Conservation (phyloP, 2,888 invertebrate species). For the Parapristionchus giblindavisi region DNA sequence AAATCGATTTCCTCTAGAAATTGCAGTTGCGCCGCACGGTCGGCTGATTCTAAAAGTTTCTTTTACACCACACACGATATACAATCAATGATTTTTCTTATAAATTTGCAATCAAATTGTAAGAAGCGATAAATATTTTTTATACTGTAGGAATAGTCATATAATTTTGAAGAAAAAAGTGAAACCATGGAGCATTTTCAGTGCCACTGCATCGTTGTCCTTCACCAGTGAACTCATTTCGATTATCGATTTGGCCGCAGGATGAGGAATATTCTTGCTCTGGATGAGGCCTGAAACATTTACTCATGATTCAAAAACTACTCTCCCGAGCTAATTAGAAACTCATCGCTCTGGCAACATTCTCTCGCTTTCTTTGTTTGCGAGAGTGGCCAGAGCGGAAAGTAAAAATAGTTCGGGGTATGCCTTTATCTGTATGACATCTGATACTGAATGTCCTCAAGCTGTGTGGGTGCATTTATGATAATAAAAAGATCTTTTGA, state of each 20-base stretch:
- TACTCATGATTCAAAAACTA: too few species aligned
- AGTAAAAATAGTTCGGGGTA: too few species aligned
- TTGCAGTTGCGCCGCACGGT: neutral
- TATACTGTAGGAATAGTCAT: too few species aligned
- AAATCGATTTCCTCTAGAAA: constrained; percentile 31
- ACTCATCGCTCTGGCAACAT: too few species aligned
- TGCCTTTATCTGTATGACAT: too few species aligned
- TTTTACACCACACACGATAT: neutral
- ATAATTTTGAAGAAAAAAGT: neutral
- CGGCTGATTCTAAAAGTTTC: constrained; percentile 14
- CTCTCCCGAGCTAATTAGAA: too few species aligned
- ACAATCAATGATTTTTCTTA: neutral
- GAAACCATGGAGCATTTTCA: constrained; percentile 30
- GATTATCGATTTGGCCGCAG: neutral
- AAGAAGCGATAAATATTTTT: too few species aligned
- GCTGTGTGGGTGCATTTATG: neutral
- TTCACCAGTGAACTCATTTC: constrained; percentile 20
- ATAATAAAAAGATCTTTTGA: neutral
- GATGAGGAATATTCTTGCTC: constrained; percentile 14
- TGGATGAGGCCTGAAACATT: constrained; percentile 1
- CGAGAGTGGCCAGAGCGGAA: too few species aligned
- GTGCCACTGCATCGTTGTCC: constrained; percentile 13
- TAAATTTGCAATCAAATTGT: neutral
- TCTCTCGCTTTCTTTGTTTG: too few species aligned
- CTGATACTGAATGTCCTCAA: too few species aligned